A percentile compares a stretch with the other conserved stretches of the same genome.
These are phyloP conservation scores for Clinocottus analis DNA, from an alignment of 2,113 vertebrate genomes.

Conservation along the genomic window DNA sequence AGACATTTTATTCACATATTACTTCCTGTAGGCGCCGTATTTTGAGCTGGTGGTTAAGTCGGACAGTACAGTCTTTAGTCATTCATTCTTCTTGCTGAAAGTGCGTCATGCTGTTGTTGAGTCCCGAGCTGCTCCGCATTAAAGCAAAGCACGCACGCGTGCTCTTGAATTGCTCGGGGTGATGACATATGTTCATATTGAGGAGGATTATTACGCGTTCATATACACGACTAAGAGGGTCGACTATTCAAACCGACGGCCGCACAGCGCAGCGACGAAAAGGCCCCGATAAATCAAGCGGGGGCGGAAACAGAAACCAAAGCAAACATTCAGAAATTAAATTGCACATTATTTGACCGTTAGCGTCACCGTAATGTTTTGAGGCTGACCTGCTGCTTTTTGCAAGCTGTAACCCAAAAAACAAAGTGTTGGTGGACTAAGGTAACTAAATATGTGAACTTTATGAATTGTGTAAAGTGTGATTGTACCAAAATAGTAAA, in stretches of 20 bases:
- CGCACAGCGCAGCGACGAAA: too few relatives aligned
- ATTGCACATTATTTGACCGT: not conserved
- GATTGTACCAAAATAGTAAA: not conserved
- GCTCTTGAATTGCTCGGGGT: too few relatives aligned
- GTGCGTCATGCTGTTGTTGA: not conserved
- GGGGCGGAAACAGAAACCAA: not conserved
- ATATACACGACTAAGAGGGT: not conserved
- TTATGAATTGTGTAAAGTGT: too few relatives aligned
- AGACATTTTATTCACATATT: conserved; percentile 9
- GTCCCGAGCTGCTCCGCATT: not conserved
- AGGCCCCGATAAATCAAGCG: not conserved
- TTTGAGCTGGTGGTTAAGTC: not conserved
- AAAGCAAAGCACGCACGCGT: not conserved
- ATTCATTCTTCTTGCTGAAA: not conserved
- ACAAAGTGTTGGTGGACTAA: too few relatives aligned
- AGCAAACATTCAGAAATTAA: not conserved
- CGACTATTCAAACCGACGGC: not conserved
- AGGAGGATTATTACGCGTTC: not conserved
- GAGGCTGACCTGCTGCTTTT: too few relatives aligned
- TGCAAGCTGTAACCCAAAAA: too few relatives aligned
- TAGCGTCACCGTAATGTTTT: not conserved
- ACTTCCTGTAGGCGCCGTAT: not conserved
- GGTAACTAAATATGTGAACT: too few relatives aligned
- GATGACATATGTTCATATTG: not conserved
- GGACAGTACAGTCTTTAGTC: not conserved